phyloP scores from a whole-genome alignment of 37 sponge, comb jelly and placozoan species.

The Aphrocallistes beatrix region DNA sequence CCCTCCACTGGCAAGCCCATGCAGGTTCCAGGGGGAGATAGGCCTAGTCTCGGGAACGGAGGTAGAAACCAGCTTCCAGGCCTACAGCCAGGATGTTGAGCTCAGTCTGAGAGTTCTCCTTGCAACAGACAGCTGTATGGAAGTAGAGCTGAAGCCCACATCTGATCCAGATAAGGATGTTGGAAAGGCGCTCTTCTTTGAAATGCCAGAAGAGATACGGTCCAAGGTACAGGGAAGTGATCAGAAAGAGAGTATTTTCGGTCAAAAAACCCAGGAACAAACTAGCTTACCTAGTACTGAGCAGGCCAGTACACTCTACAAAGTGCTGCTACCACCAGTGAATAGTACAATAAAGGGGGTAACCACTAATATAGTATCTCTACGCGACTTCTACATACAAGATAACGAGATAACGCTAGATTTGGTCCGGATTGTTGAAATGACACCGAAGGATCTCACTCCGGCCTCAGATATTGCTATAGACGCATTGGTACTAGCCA shows the following conservation, averaged over 20 bases:
- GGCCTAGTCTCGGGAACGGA: neutral
- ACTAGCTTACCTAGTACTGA: neutral
- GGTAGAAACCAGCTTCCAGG: neutral
- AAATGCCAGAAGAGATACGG: neutral
- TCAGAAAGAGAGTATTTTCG: slow-evolving; percentile 6
- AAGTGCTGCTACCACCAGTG: neutral
- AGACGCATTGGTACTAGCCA: neutral
- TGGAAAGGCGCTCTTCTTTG: neutral
- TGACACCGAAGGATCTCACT: neutral
- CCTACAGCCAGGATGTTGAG: neutral
- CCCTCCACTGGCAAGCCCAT: neutral
- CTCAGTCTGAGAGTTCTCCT: neutral
- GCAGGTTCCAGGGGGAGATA: neutral
- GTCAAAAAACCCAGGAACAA: neutral
- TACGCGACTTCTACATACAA: neutral
- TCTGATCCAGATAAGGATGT: neutral
- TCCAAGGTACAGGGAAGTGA: neutral
- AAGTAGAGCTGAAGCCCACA: neutral
- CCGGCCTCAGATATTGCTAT: neutral
- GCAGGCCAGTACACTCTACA: neutral
- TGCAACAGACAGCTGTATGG: neutral
- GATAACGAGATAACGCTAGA: neutral
- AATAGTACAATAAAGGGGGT: neutral
- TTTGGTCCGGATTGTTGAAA: neutral
- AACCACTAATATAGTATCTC: neutral